Evolutionary conservation across 37 sponge, comb jelly and placozoan genomes (phyloP).

Genomic region (Bolinopsis microptera): DNA sequence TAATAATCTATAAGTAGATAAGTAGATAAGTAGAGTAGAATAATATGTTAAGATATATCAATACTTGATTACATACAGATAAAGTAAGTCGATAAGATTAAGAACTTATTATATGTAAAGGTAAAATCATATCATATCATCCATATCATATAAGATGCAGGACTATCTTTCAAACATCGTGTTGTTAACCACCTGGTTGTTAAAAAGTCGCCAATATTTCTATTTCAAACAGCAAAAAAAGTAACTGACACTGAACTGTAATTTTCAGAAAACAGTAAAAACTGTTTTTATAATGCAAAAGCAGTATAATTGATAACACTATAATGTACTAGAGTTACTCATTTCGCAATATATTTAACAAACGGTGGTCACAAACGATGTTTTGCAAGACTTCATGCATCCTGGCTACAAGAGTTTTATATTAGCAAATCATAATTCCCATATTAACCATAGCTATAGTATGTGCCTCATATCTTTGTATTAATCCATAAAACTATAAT

Average conservation of each 20-base stretch:
- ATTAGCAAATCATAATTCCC: neutral
- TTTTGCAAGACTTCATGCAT: neutral
- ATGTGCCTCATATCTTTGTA: neutral
- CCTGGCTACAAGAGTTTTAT: neutral
- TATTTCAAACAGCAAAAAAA: too few relatives aligned
- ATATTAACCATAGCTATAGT: neutral
- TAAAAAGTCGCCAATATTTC: too few relatives aligned
- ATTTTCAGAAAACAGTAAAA: too few relatives aligned
- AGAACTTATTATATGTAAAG: neutral
- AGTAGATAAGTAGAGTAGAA: neutral
- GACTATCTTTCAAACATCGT: too few relatives aligned
- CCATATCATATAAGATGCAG: neutral
- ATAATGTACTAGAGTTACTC: too few relatives aligned
- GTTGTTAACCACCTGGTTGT: too few relatives aligned
- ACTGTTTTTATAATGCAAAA: too few relatives aligned
- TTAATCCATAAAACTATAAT: neutral
- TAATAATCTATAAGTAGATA: neutral
- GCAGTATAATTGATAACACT: too few relatives aligned
- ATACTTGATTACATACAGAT: neutral
- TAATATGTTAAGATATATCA: neutral
- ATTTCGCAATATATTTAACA: too few relatives aligned
- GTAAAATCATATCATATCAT: neutral
- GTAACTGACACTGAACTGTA: too few relatives aligned
- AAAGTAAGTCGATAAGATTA: neutral
- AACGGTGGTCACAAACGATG: too few relatives aligned